A percentile compares a stretch with the other conserved stretches of the same genome.
Evolutionary conservation across 2,888 invertebrate genomes (phyloP).

Genomic region (Patella pellucida): DNA sequence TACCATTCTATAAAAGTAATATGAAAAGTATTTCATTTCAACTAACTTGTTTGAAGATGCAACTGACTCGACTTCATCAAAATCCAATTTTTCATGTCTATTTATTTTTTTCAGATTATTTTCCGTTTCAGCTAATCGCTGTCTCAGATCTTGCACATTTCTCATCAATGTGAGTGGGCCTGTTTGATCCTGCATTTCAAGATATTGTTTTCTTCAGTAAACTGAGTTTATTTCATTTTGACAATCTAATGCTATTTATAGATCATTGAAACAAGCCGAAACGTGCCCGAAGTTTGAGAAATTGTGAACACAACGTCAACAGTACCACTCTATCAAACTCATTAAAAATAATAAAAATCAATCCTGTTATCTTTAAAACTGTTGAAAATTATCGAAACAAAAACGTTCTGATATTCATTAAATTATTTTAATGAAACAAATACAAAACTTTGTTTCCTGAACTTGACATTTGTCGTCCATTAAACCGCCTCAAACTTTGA

Average conservation of each 20-base stretch:
- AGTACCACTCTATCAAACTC: too few relatives aligned
- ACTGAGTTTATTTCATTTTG: background rate
- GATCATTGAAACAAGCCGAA: background rate
- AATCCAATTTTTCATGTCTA: slow-evolving; percentile 31
- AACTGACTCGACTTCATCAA: slow-evolving; percentile 11
- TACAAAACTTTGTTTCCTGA: background rate
- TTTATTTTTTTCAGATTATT: slow-evolving; percentile 54
- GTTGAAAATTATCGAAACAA: too few relatives aligned
- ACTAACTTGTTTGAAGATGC: slow-evolving; percentile 2
- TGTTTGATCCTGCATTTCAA: slow-evolving; percentile 32
- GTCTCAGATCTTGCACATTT: slow-evolving; percentile 58
- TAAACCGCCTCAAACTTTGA: slow-evolving; percentile 5
- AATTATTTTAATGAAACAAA: too few relatives aligned
- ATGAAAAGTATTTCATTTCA: background rate
- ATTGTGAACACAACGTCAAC: background rate
- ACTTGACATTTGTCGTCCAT: slow-evolving; percentile 5
- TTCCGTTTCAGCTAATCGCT: slow-evolving; percentile 55
- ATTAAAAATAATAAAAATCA: too few relatives aligned
- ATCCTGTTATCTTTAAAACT: too few relatives aligned
- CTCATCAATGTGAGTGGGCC: slow-evolving; percentile 51
- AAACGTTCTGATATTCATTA: too few relatives aligned
- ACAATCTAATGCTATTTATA: background rate
- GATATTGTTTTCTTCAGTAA: background rate
- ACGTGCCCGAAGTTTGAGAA: background rate
- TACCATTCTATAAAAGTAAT: too few relatives aligned